Percentiles rank a stretch among this genome's conserved stretches.
phyloP scores from a whole-genome alignment of 2,113 vertebrate species.

The Speoplatyrhinus poulsoni region DNA sequence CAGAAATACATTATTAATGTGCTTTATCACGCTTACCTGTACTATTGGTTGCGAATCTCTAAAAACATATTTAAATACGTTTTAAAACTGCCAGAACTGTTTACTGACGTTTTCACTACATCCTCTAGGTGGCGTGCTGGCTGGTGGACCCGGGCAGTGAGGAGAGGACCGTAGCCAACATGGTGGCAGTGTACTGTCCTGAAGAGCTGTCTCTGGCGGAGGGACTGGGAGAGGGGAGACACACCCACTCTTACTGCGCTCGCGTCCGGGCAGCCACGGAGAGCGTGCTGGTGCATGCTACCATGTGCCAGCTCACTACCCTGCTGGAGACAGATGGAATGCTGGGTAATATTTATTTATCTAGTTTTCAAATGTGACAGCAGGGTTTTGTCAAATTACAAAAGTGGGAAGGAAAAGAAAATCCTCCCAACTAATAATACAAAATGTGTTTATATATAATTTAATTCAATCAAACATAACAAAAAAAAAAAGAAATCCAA shows the following conservation, averaged over 20 bases:
- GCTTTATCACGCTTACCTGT: no score
- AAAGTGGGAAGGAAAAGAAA: no score
- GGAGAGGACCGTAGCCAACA: constrained; percentile 88
- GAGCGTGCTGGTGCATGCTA: constrained; percentile 80
- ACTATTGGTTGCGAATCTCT: no score
- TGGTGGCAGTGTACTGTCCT: constrained; percentile 88
- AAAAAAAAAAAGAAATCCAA: no score
- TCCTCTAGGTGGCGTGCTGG: constrained; percentile 89
- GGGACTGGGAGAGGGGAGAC: constrained; percentile 78
- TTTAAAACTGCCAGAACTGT: no score
- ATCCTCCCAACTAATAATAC: no score
- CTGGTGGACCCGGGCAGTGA: constrained; percentile 87
- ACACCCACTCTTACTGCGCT: constrained; percentile 73
- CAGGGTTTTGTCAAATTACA: no score
- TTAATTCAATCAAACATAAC: no score
- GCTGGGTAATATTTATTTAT: constrained; percentile 71
- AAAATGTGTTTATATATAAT: no score
- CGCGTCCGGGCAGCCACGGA: constrained; percentile 85
- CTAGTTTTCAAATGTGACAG: neutral
- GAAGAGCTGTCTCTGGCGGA: constrained; percentile 85
- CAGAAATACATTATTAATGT: neutral
- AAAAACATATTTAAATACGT: no score
- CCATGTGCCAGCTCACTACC: constrained; percentile 81
- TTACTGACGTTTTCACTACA: neutral
- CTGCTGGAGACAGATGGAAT: constrained; percentile 84